Percentiles rank a stretch among this genome's conserved stretches.
phyloP scores from a whole-genome alignment of 2,888 invertebrate genomes.

The Hydrotaea cyrtoneurina region DNA sequence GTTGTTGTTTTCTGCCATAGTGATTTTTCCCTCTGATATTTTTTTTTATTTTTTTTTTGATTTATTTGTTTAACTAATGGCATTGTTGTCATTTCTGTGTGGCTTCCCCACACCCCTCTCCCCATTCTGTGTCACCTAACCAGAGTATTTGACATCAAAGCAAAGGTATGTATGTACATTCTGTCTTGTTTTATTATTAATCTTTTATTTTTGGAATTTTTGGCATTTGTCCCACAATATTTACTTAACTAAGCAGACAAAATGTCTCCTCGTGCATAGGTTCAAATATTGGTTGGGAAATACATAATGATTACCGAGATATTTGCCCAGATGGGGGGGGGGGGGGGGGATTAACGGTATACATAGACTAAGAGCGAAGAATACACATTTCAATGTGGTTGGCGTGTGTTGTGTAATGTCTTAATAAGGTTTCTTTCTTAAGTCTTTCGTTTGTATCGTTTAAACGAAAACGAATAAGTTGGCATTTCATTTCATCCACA shows the following conservation, averaged over 20 bases:
- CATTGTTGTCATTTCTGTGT: conserved; percentile 32
- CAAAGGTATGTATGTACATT: neutral
- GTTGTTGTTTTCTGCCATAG: conserved; percentile 39
- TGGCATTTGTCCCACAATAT: conserved; percentile 43
- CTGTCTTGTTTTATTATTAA: neutral
- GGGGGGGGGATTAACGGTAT: neutral
- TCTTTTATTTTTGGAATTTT: conserved; percentile 28
- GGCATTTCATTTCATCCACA: too few relatives aligned
- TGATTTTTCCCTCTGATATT: conserved; percentile 18
- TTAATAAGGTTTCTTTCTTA: too few relatives aligned
- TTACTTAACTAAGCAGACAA: conserved; percentile 47
- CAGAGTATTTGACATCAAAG: conserved; percentile 49
- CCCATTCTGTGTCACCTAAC: neutral
- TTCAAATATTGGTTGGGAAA: conserved; percentile 5
- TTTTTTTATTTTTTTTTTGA: too few relatives aligned
- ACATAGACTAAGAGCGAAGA: too few relatives aligned
- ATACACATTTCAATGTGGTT: too few relatives aligned
- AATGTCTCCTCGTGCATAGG: conserved; percentile 44
- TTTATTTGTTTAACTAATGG: conserved; percentile 59
- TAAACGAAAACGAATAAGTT: too few relatives aligned
- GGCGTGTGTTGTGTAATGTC: too few relatives aligned
- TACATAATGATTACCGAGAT: neutral
- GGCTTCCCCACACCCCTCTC: neutral
- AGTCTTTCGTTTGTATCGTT: too few relatives aligned
- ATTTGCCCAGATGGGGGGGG: too few relatives aligned